A percentile compares a stretch with the other conserved stretches of the same genome.
These are phyloP conservation scores for Euglossa dilemma DNA, from an alignment of 1,140 invertebrate species.

Conservation along the genomic window DNA sequence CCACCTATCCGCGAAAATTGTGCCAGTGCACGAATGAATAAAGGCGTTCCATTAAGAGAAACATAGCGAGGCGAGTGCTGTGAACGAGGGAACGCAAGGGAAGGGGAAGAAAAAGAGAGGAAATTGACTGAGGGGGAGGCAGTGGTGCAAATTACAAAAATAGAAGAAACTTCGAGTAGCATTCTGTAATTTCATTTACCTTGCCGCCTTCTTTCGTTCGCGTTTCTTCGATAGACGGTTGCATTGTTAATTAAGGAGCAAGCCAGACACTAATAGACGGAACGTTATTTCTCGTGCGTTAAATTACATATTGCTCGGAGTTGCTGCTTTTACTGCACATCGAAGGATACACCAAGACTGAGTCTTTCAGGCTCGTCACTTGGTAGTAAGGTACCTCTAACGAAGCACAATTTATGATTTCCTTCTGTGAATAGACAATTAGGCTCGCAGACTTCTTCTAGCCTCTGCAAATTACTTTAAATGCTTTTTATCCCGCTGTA, in stretches of 20 bases:
- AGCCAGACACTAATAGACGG: background rate
- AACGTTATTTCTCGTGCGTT: background rate
- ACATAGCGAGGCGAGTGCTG: background rate
- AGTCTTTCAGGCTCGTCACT: too few relatives aligned
- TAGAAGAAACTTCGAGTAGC: too few relatives aligned
- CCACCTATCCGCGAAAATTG: background rate
- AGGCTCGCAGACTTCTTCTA: too few relatives aligned
- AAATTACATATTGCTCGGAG: too few relatives aligned
- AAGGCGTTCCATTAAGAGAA: slow-evolving; percentile 4
- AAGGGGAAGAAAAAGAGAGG: background rate
- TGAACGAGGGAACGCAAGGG: background rate
- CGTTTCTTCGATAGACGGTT: background rate
- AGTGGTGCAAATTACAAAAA: background rate
- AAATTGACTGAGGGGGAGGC: background rate
- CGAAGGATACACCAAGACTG: too few relatives aligned
- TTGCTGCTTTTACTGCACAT: too few relatives aligned
- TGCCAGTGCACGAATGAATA: slow-evolving; percentile 10
- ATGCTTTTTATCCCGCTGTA: too few relatives aligned
- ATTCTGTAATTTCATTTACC: background rate
- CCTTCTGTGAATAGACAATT: too few relatives aligned
- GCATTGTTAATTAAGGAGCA: background rate
- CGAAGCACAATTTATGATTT: too few relatives aligned
- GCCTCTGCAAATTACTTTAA: too few relatives aligned
- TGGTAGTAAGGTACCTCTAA: too few relatives aligned
- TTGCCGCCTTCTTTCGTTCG: too few relatives aligned